Evolutionary conservation across 2,113 vertebrate species (phyloP).

Genomic region (Mugil cephalus): DNA sequence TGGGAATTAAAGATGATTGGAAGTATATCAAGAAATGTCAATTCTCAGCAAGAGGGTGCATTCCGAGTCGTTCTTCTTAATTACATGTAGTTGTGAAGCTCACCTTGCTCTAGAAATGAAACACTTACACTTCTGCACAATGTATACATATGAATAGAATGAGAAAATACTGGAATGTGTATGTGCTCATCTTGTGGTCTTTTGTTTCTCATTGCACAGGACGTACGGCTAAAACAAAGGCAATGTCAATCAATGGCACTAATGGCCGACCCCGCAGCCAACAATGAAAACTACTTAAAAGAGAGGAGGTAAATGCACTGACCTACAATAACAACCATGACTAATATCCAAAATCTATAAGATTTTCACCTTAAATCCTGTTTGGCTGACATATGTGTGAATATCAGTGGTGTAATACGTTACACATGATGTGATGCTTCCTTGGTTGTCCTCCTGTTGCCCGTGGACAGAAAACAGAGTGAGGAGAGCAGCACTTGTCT

Average conservation of each 20-base stretch:
- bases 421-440: conserved; percentile 35
- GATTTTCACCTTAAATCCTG: background rate
- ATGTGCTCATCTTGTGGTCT: too few species aligned
- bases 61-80: too few species aligned
- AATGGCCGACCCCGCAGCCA: background rate
- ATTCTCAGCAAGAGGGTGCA: too few species aligned
- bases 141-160: too few species aligned
- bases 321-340: background rate
- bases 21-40: too few species aligned
- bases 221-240: too few species aligned
- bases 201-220: too few species aligned
- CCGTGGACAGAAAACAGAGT: conserved; percentile 50
- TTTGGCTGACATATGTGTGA: background rate
- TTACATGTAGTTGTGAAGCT: too few species aligned
- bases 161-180: too few species aligned
- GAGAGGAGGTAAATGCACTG: background rate
- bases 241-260: background rate
- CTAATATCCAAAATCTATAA: background rate
- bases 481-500: conserved; percentile 47
- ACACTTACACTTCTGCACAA: too few species aligned
- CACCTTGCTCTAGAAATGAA: too few species aligned
- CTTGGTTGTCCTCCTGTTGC: conserved; percentile 33
- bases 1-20: too few species aligned
- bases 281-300: background rate
- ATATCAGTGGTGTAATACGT: conserved; percentile 1